Evolutionary conservation across 2,888 invertebrate genomes (phyloP), one percentile per base, ranked within the genome.

Genomic region (Gasteruption jaculator): DNA sequence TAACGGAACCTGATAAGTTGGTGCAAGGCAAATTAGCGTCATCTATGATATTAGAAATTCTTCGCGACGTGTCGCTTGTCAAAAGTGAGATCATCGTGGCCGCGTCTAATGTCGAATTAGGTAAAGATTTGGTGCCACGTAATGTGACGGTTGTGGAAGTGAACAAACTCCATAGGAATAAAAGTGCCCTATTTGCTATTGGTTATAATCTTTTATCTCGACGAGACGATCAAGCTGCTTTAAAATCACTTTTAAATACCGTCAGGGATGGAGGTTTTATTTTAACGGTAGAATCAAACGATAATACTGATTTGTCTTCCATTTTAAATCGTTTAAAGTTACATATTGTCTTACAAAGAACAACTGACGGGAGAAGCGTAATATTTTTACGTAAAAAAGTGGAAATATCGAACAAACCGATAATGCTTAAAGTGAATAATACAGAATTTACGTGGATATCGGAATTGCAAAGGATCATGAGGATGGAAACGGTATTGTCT

Each of bases 11-110:
- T 16, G 33, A 43, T 15, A 38, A 52, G 12, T 41, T 48, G 6
- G 52, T 54, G 10, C 53, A 67, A 12, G 65, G 68, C 43, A 29
- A 58, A 27, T 43, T 61, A 4, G 49, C 82, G 1, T 66, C 80
- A 1, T 75, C 75, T 7, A 54, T 71, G 21, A 74, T 86, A n/a
- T 71, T 73, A 10, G 75, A 79, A 2, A 69, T 79, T 1, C 71
- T 85, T 1, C 80, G 77, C 38, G 84, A 86, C 57, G 63, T 82
- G 27, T 84, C 85, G 0, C 61, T 83, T 5, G 73, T 83, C 2
- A 80, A 83, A 53, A 82, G 86, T 34, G 71, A 83, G 1, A 71
- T 76, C 36, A 65, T 86, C 1, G 60, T 83, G 2, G 50, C 58
- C 3, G 45, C 62, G 3, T 34, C 57, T 3, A 49, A 60, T 7